Evolutionary conservation across 2,113 vertebrate genomes (phyloP).

Genomic region (Mellivora capensis): DNA sequence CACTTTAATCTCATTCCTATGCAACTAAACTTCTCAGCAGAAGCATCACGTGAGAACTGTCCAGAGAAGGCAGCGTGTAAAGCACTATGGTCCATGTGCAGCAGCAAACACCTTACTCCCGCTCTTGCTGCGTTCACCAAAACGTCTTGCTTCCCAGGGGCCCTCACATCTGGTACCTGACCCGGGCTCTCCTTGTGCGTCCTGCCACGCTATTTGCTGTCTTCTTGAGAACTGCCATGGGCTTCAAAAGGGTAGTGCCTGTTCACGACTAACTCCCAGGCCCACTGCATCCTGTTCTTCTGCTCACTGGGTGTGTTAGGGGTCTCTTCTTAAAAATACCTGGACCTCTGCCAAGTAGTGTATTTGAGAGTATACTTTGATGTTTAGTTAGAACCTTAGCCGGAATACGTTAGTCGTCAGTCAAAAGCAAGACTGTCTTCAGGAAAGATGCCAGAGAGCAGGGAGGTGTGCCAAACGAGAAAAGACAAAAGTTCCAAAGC

Average conservation of each 20-base stretch:
- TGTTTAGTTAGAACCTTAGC: not conserved
- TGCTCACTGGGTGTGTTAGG: not conserved
- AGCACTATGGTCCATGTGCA: not conserved
- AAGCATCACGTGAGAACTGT: not conserved
- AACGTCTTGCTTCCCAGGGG: not conserved
- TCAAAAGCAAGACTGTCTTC: not conserved
- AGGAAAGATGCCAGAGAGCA: constrained; percentile 21
- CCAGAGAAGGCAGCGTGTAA: not conserved
- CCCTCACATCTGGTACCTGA: not conserved
- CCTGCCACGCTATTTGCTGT: not conserved
- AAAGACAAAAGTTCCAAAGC: not conserved
- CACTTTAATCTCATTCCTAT: not conserved
- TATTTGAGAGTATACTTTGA: not conserved
- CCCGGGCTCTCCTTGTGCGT: not conserved
- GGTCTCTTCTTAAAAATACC: not conserved
- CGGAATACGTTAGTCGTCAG: not conserved
- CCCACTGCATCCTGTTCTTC: not conserved
- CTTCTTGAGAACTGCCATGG: not conserved
- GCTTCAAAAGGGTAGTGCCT: not conserved
- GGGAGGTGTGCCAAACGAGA: not conserved
- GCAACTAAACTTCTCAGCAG: not conserved
- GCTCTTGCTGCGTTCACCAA: not conserved
- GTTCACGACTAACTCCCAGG: not conserved
- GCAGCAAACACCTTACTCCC: no score
- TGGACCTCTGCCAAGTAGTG: not conserved